Conservation (phyloP, 2,113 vertebrate species). For the Morphnarchus princeps region DNA sequence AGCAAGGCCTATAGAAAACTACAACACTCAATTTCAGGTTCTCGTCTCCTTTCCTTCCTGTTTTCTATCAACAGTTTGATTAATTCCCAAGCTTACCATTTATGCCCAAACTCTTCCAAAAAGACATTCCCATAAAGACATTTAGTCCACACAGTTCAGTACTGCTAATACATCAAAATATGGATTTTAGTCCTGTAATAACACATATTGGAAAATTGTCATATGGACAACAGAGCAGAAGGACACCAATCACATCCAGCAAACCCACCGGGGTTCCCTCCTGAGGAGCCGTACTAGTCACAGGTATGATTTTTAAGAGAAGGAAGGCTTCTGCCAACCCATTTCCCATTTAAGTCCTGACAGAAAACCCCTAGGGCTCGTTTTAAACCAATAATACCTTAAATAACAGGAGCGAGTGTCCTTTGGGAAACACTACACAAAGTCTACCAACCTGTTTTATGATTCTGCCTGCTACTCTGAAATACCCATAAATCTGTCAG, state of each 20-base stretch:
- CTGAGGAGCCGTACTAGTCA: neutral
- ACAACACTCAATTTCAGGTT: neutral
- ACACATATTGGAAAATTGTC: neutral
- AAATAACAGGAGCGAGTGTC: neutral
- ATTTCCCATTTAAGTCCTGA: neutral
- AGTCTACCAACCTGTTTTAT: conserved; percentile 14
- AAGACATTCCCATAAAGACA: neutral
- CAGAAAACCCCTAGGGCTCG: neutral
- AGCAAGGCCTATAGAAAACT: neutral
- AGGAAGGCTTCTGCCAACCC: neutral
- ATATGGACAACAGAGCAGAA: neutral
- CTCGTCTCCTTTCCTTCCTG: neutral
- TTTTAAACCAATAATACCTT: conserved; percentile 28
- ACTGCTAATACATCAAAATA: neutral
- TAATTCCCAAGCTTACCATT: neutral
- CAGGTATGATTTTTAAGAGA: neutral
- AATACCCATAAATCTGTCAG: neutral
- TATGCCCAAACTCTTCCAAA: neutral
- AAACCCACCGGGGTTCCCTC: neutral
- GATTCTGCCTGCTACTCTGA: neutral
- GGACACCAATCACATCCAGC: neutral
- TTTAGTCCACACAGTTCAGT: neutral
- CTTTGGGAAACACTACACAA: neutral
- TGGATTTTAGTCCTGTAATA: neutral
- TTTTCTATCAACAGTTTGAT: neutral